Base-by-base conservation (phyloP, 2,888 invertebrate genomes). In the Dasypolia templi region DNA sequence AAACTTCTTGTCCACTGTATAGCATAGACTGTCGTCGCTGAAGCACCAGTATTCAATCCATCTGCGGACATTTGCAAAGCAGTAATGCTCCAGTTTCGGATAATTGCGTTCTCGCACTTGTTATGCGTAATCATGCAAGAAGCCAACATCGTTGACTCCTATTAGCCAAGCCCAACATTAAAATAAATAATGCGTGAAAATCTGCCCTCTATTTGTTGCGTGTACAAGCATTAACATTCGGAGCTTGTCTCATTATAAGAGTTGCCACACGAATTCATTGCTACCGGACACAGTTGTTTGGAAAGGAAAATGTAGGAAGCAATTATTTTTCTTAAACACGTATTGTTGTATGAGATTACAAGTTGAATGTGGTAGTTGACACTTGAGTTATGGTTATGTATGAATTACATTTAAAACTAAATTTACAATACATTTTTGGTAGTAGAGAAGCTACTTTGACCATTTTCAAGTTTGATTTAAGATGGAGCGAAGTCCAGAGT, bases 81-180 rank as follows among this genome's bases (percentile, higher is more conserved):
- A 90, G 93, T 93, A 91, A 91, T 92, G 93, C 92, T 92, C 95
- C 87, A 94, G 90, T 93, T 94, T 93, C 89, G 85, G 81, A 83
- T 94, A 94, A 94, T 93, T 92, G 91, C 91, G 90, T 92, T 91
- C n/a, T n/a, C 91, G 91, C 92, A 93, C 92, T 93, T 93, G 92
- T 93, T 93, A 93, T 89, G 91, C 89, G 89, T 90, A 90, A 88
- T 88, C 84, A 87, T 89, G 89, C 90, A 90, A 91, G 88, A 89
- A 90, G 87, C 86, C 86, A 89, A 89, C 89, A 81, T 89, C 88
- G 86, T 89, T 90, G 86, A 89, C 89, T 82, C 75, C 75, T 72
- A 88, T 93, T 93, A 86, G 87, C 90, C 89, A n/a, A n/a, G n/a
- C n/a, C n/a, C n/a, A 93, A 94, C 87, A 83, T 84, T 87, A 89